These are phyloP conservation scores for Microctonus brassicae DNA, from an alignment of 2,888 invertebrate genomes.

Conservation along the genomic window DNA sequence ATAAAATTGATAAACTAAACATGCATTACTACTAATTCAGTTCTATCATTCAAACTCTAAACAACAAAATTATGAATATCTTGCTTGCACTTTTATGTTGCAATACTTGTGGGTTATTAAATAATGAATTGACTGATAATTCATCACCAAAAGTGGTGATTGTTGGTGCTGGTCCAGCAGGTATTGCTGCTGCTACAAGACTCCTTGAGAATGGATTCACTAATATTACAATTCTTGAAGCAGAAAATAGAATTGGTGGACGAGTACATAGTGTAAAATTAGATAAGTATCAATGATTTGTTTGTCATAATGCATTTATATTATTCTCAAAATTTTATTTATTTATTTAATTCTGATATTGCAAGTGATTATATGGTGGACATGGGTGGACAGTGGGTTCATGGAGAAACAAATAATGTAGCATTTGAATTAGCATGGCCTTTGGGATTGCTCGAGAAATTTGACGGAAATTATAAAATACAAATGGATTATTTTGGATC, in stretches of 20 bases:
- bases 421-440: slow-evolving; percentile 55
- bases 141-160: slow-evolving; percentile 66
- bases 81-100: not conserved
- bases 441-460: slow-evolving; percentile 48
- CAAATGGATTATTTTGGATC: slow-evolving; percentile 25
- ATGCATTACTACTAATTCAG: not conserved
- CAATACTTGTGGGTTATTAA: not conserved
- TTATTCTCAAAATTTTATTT: not conserved
- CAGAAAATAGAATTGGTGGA: slow-evolving; percentile 70
- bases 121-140: not conserved
- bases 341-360: not conserved
- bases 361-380: slow-evolving; percentile 54
- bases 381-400: slow-evolving; percentile 60
- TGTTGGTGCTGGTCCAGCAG: slow-evolving; percentile 73
- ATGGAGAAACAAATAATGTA: slow-evolving; percentile 54
- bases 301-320: not conserved
- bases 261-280: slow-evolving; percentile 66
- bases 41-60: not conserved
- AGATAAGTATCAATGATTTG: slow-evolving; percentile 58
- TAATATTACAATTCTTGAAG: slow-evolving; percentile 71
- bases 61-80: not conserved
- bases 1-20: not conserved
- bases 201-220: slow-evolving; percentile 69
- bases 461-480: slow-evolving; percentile 32
- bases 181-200: slow-evolving; percentile 71